Base-by-base conservation (phyloP, 2,888 invertebrate genomes). In the Corythucha ciliata region DNA sequence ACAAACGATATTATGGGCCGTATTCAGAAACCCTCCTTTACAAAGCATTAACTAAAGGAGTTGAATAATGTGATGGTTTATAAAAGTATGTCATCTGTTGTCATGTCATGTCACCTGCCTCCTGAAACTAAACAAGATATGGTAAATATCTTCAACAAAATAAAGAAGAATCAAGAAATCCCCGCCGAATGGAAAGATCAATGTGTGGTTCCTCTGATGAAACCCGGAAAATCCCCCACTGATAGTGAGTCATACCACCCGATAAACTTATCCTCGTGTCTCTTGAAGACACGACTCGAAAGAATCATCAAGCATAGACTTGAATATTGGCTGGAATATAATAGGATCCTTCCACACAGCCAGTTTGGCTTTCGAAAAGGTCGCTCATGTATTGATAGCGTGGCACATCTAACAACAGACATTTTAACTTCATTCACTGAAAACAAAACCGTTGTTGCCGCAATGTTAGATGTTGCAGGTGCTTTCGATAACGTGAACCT, bases 271-370 rank as follows among this genome's bases (percentile, higher is more conserved):
- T 27, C 50, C 2, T 48, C 52, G 27, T 55, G 55, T 37, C 16
- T 49, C 5, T 16, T 32, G 16, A 55, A 55, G 44, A 54, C 34
- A 7, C n/a, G n/a, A n/a, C 50, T 44, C 24, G 54, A 54, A 34
- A 44, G 49, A 25, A 24, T 55, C 22, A 18, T 55, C 18, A 41
- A 44, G 22, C 20, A n/a, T n/a, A n/a, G n/a, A n/a, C n/a, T n/a
- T n/a, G n/a, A n/a, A n/a, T n/a, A 48, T 40, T 56, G 51, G 51
- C 14, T 51, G 14, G 55, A 56, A 56, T 24, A 41, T 22, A 10
- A 40, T 10, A 48, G 52, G 12, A 12, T 47, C 10, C 22, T 55
- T n/a, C 46, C 47, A n/a, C n/a, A 25, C 10, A 25, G 26, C 22
- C 56, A 55, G 36, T 42, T 39, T 41, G 54, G 41, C 8, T 56